Evolutionary conservation across 2,113 vertebrate genomes (phyloP), one percentile per base, ranked within the genome.

Genomic region (Nothobranchius kuhntae): DNA sequence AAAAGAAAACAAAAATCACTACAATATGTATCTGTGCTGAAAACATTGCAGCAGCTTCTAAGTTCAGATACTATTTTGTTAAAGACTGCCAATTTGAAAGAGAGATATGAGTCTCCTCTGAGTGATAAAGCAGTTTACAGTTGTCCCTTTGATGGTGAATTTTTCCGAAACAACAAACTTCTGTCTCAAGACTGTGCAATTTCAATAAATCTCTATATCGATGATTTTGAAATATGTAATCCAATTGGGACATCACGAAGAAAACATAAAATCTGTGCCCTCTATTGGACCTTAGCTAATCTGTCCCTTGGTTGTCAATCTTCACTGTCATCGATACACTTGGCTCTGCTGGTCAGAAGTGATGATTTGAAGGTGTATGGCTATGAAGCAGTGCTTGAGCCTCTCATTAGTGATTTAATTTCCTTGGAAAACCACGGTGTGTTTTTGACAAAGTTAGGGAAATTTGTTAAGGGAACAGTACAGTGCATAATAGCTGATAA

Each of bases 11-110:
- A 36, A 55, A 55, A 55, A 55, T 55, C 53, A 36, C 38, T 56
- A n/a, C 53, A 56, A 13, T 56, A 15, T 56, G 30, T 56, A 56
- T 56, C 53, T 56, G 53, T 56, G 53, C 7, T 56, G 53, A 56
- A 56, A 56, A 38, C 13, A 38, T 56, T 56, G 53, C 53, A 56
- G 53, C 53, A 56, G 14, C 36, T 56, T 56, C 54, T 38, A 56
- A 56, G 14, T 56, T 56, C 54, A 38, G 54, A 56, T 38, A 2
- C 3, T 2, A 56, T 56, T n/a, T n/a, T 56, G 54, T 7, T 4
- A 38, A 56, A 56, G 9, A 56, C 54, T 56, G 13, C 3, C 6
- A 7, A 56, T 56, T 56, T 56, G 35, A 56, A 9, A 56, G 54
- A 38, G 53, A n/a, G 35, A 36, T 56, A 38, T 38, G 30, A 15